These are phyloP conservation scores for Mylabris sibirica DNA, from an alignment of 2,888 invertebrate genomes.

Conservation along the genomic window DNA sequence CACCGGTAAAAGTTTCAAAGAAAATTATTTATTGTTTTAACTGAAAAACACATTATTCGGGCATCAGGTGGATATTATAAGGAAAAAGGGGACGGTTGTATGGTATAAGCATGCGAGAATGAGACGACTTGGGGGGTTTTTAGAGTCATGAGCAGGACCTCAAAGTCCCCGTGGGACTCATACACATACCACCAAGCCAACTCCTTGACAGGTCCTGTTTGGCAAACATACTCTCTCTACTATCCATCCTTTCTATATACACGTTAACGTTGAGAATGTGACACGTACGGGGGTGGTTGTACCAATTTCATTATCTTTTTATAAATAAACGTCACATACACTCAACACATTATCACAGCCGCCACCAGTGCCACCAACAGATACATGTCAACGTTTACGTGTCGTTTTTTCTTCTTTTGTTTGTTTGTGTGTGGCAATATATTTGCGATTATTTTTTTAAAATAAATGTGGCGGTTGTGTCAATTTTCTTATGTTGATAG, in stretches of 20 bases:
- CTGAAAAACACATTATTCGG: constrained; percentile 43
- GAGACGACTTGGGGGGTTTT: constrained; percentile 48
- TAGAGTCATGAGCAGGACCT: constrained; percentile 50
- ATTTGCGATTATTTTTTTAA: constrained; percentile 1
- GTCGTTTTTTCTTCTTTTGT: not conserved
- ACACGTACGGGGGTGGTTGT: constrained; percentile 30
- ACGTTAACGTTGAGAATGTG: constrained; percentile 51
- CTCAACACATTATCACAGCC: constrained; percentile 3
- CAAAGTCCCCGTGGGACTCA: constrained; percentile 53
- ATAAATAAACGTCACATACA: constrained; percentile 14
- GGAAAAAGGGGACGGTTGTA: not conserved
- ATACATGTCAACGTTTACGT: constrained; percentile 9
- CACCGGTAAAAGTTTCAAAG: constrained; percentile 29
- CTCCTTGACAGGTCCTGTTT: constrained; percentile 57
- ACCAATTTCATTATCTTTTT: constrained; percentile 31
- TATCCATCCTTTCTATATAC: not conserved
- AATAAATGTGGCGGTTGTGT: constrained; percentile 20
- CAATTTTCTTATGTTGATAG: constrained; percentile 40
- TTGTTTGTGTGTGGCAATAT: not conserved
- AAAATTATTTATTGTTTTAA: constrained; percentile 51
- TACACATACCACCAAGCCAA: constrained; percentile 42
- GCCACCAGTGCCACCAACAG: constrained; percentile 1
- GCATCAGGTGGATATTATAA: constrained; percentile 53
- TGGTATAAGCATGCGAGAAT: constrained; percentile 25
- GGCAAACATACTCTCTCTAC: constrained; percentile 55